Evolutionary conservation across 2,888 invertebrate species (phyloP).

Genomic region (Eubasilissa splendida): DNA sequence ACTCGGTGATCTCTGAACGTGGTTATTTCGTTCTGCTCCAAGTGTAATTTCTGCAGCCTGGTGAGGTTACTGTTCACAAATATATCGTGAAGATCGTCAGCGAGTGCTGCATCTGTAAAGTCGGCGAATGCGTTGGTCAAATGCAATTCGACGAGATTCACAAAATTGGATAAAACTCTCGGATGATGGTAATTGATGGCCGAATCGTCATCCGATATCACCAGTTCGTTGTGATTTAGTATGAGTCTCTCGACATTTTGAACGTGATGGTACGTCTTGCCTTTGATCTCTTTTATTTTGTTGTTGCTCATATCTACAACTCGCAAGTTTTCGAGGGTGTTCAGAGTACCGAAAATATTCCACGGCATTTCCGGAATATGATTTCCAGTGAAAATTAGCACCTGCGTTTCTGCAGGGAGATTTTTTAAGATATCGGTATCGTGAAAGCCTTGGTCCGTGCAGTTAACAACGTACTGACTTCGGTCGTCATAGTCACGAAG

Average conservation of each 20-base stretch:
- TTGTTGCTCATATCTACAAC: conserved; percentile 84
- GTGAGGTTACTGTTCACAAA: conserved; percentile 79
- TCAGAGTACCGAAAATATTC: conserved; percentile 80
- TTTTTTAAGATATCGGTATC: conserved; percentile 74
- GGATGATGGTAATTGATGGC: conserved; percentile 77
- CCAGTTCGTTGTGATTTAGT: conserved; percentile 81
- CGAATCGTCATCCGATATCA: conserved; percentile 71
- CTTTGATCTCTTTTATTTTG: conserved; percentile 79
- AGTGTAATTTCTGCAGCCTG: conserved; percentile 78
- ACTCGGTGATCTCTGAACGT: conserved; percentile 76
- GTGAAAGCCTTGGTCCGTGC: conserved; percentile 76
- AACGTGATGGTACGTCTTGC: conserved; percentile 83
- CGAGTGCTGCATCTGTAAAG: conserved; percentile 74
- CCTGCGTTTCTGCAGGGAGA: conserved; percentile 78
- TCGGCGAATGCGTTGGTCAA: conserved; percentile 83
- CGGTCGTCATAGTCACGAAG: conserved; percentile 69
- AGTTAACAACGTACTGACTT: conserved; percentile 78
- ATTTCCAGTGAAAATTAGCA: conserved; percentile 82
- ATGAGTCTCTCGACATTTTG: conserved; percentile 78
- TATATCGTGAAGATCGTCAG: conserved; percentile 79
- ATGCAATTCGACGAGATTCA: conserved; percentile 79
- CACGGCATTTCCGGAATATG: conserved; percentile 76
- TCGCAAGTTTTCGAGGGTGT: conserved; percentile 72
- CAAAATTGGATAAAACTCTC: conserved; percentile 79
- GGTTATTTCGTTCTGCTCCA: conserved; percentile 84